Conservation (phyloP, 92 coral and sea anemone species). For the Siderastrea radians region DNA sequence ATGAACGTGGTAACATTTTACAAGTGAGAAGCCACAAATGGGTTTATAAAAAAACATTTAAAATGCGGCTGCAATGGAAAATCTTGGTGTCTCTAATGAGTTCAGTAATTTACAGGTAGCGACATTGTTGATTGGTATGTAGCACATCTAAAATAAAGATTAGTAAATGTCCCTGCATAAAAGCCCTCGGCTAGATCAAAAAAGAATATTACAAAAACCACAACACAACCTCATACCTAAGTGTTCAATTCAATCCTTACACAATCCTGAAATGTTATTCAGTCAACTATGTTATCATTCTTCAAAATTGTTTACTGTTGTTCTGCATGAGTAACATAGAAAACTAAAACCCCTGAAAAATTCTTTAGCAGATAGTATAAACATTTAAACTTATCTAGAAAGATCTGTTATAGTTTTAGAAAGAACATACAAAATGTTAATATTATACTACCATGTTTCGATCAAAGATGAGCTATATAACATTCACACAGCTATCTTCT, state of each 20-base stretch:
- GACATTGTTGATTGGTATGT: too few relatives aligned
- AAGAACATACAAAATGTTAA: not conserved
- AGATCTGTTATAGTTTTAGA: not conserved
- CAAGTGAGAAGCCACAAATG: too few relatives aligned
- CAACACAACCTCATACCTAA: not conserved
- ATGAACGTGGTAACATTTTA: too few relatives aligned
- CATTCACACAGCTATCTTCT: conserved; percentile 1
- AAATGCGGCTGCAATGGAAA: too few relatives aligned
- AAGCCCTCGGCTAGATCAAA: not conserved
- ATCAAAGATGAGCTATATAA: not conserved
- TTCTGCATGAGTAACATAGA: conserved; percentile 28
- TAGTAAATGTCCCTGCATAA: not conserved
- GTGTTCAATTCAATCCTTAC: not conserved
- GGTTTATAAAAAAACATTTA: too few relatives aligned
- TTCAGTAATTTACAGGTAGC: too few relatives aligned
- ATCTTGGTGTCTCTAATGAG: too few relatives aligned
- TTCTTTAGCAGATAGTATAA: not conserved
- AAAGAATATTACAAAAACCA: not conserved
- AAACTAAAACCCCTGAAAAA: not conserved
- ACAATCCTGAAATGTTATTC: not conserved
- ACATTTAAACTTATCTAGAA: not conserved
- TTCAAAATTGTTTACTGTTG: conserved; percentile 4
- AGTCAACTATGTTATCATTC: not conserved
- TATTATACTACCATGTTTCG: not conserved
- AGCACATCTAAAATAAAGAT: too few relatives aligned